Evolutionary conservation across 2,888 invertebrate species (phyloP).

Genomic region (Phanerotoma sp.): DNA sequence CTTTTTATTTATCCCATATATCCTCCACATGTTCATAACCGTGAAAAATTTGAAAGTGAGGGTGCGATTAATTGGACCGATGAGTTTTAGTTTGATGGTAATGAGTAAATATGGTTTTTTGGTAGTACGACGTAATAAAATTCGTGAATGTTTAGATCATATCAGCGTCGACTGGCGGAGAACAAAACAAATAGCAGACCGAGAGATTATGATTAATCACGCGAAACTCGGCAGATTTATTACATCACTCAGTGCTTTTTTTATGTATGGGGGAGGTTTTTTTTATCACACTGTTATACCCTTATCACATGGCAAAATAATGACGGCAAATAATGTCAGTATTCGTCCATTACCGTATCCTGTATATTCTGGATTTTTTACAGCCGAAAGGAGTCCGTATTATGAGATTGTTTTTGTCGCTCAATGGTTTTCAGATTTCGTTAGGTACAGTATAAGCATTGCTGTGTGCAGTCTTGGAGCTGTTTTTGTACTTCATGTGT

Average conservation of each 20-base stretch:
- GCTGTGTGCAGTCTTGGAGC: constrained; percentile 45
- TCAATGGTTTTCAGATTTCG: constrained; percentile 44
- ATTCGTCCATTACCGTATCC: constrained; percentile 43
- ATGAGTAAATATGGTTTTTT: constrained; percentile 39
- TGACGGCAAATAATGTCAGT: constrained; percentile 38
- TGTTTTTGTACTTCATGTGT: constrained; percentile 47
- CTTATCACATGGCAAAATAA: constrained; percentile 34
- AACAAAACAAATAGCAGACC: constrained; percentile 32
- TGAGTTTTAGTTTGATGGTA: constrained; percentile 42
- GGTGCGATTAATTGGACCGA: constrained; percentile 39
- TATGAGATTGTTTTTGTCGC: constrained; percentile 46
- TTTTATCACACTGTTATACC: constrained; percentile 47
- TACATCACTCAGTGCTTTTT: constrained; percentile 35
- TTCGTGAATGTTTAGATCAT: constrained; percentile 36
- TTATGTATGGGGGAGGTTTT: constrained; percentile 46
- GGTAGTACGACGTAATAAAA: constrained; percentile 30
- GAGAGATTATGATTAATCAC: constrained; percentile 36
- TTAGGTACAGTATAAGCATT: constrained; percentile 45
- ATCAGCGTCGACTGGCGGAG: constrained; percentile 41
- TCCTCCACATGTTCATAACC: constrained; percentile 33
- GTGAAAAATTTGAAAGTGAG: constrained; percentile 30
- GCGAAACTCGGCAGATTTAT: constrained; percentile 39
- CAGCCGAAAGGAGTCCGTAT: constrained; percentile 41
- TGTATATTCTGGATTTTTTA: constrained; percentile 40
- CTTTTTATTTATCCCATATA: constrained; percentile 38